Conservation (phyloP, 2,888 invertebrate species). For the Abscondita cerata region DNA sequence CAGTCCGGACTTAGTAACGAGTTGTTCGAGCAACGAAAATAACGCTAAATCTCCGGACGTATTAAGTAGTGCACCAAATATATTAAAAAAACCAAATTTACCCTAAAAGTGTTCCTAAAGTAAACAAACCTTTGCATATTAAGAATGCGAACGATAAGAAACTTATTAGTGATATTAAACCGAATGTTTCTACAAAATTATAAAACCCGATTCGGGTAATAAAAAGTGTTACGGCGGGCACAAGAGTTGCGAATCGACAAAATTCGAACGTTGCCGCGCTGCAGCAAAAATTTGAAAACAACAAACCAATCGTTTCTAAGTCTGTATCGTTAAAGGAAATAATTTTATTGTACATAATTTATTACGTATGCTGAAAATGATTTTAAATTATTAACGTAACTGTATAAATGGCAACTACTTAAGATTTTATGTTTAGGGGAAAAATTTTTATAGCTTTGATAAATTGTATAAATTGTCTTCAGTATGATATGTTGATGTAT, state of each 20-base stretch:
- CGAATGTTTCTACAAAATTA: constrained; percentile 33
- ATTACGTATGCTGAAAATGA: constrained; percentile 8
- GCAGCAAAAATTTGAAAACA: constrained; percentile 80
- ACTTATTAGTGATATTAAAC: constrained; percentile 37
- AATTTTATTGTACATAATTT: constrained; percentile 3
- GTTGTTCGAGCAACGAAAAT: constrained; percentile 64
- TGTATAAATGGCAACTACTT: constrained; percentile 28
- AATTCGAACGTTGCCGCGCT: constrained; percentile 78
- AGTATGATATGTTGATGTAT: neutral
- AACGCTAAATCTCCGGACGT: constrained; percentile 67
- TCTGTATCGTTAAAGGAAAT: constrained; percentile 15
- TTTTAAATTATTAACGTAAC: constrained; percentile 28
- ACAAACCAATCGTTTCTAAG: constrained; percentile 36
- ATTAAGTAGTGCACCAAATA: constrained; percentile 59
- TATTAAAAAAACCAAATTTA: constrained; percentile 52
- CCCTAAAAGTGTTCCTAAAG: constrained; percentile 61
- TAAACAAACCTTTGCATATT: constrained; percentile 58
- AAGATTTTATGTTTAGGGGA: constrained; percentile 5
- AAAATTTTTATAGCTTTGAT: constrained; percentile 8
- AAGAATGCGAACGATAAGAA: constrained; percentile 48
- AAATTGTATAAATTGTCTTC: constrained; percentile 12
- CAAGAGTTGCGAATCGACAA: constrained; percentile 61
- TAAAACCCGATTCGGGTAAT: constrained; percentile 33
- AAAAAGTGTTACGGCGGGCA: constrained; percentile 54
- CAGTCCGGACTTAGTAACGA: constrained; percentile 77